Base-by-base conservation (phyloP, 2,113 vertebrate species). In the Hydropotes inermis region DNA sequence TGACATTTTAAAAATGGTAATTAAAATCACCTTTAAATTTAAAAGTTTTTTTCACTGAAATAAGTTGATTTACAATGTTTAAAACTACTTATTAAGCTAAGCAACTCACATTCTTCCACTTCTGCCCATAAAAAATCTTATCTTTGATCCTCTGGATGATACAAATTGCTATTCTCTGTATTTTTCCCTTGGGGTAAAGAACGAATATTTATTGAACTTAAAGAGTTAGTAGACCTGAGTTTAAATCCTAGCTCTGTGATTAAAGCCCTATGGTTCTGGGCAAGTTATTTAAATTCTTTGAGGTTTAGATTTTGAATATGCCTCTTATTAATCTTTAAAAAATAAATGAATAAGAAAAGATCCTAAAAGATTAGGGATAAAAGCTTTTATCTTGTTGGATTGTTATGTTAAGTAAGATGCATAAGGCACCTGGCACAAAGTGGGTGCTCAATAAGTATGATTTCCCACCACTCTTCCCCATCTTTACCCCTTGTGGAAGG, bases 231-330 rank as follows among this genome's bases (percentile, higher is more conserved):
- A 92, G 43, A 84, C 23, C 39, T 92, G 74, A 89, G 19, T 95
- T 97, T 95, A 92, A 95, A 86, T 89, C 61, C 50, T 92, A 92
- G 45, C 19, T 94, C 47, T 85, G 39, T 86, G 78, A 84, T 57
- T 64, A 96, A 90, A 90, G 50, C 57, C 61, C 43, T 88, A 16
- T 97, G 36, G 76, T n/a, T 87, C 45, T 92, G 39, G 88, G 30
- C 23, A 98, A 92, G 7, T 87, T 94, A 79, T 79, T 94, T 92
- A 94, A 94, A 87, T 83, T 70, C 81, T 84, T 87, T 55, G 21
- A 95, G 57, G 23, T 96, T 81, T 91, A 74, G 27, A 92, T 94
- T 97, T 97, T 87, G 12, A 90, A 39, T 89, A 43, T 74, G 36
- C 92, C 60, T 82, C 23, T 84, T 87, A 58, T 55, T 95, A 92